Evolutionary conservation across 1,140 invertebrate species (phyloP), one percentile per base, ranked within the genome.

Genomic region (Tyrophagus putrescentiae): DNA sequence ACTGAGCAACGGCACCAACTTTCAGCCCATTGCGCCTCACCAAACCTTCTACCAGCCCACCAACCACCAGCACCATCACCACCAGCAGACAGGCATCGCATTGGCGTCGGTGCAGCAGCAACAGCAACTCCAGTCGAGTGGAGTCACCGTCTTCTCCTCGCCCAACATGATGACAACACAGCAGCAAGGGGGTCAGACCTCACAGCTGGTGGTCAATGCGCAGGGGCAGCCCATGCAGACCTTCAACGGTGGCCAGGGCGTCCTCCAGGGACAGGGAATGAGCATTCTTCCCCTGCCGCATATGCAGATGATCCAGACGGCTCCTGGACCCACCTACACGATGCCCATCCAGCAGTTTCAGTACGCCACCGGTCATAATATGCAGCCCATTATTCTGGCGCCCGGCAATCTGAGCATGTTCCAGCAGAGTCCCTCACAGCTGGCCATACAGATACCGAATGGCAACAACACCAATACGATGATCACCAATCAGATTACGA

Each of bases 61-160:
- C n/a, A 13, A 54, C 13, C 52, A 32, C n/a, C n/a, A n/a, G n/a
- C n/a, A n/a, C n/a, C n/a, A n/a, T n/a, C n/a, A n/a, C n/a, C n/a
- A n/a, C n/a, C n/a, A n/a, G n/a, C n/a, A n/a, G n/a, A n/a, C n/a
- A 54, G 52, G 52, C 25, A 31, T 54, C 52, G 25, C 52, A 54
- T 33, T 54, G 52, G 52, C 52, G 13, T 54, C 52, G 16, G 52
- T 54, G 21, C 52, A 54, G 11, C 52, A 54, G 25, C 52, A 54
- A 25, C 45, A 48, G 21, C 45, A 7, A 48, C 5, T 25, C 9
- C 28, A 28, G 52, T 11, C 13, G 9, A 34, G 52, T n/a, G 39
- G 3, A 16, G 52, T 31, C 13, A 23, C 41, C 41, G 52, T 54
- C 13, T 54, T 54, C 25, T 27, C 52, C 9, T 33, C 52, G 31